A percentile compares a stretch with the other conserved stretches of the same genome.
These are phyloP conservation scores for Musca domestica DNA, from an alignment of 1,140 invertebrate species.

Conservation along the genomic window DNA sequence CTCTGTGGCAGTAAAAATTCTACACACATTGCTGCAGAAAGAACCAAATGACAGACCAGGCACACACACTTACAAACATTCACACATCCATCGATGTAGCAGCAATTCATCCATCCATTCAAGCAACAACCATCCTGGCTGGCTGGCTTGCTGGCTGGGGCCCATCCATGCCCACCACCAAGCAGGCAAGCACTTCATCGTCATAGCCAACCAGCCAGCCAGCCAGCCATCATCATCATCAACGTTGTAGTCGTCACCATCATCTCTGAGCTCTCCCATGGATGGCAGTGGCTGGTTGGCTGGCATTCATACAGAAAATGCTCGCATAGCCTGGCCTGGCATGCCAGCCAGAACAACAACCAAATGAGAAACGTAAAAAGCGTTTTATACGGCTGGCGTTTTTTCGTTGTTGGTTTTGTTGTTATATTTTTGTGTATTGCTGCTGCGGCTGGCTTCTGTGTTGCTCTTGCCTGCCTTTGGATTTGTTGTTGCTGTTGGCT, in stretches of 20 bases:
- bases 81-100: background rate
- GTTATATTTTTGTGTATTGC: constrained; percentile 38
- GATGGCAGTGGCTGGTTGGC: constrained; percentile 19
- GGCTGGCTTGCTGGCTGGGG: too few relatives aligned
- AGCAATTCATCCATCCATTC: too few relatives aligned
- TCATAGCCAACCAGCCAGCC: background rate
- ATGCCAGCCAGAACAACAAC: background rate
- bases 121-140: too few relatives aligned
- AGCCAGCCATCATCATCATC: constrained; percentile 1
- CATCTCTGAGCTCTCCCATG: background rate
- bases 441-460: constrained; percentile 38
- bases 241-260: background rate
- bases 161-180: background rate
- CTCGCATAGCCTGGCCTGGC: background rate
- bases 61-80: background rate
- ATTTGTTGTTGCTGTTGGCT: constrained; percentile 28
- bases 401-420: constrained; percentile 21
- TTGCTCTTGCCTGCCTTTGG: too few relatives aligned
- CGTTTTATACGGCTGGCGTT: constrained; percentile 20
- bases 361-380: constrained; percentile 16
- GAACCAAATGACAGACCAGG: too few relatives aligned
- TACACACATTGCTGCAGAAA: too few relatives aligned
- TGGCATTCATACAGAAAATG: background rate
- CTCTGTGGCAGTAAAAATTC: too few relatives aligned
- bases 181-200: constrained; percentile 1